These are phyloP conservation scores for Natrix natrix DNA, from an alignment of 2,797 vertebrate species.

Conservation along the genomic window DNA sequence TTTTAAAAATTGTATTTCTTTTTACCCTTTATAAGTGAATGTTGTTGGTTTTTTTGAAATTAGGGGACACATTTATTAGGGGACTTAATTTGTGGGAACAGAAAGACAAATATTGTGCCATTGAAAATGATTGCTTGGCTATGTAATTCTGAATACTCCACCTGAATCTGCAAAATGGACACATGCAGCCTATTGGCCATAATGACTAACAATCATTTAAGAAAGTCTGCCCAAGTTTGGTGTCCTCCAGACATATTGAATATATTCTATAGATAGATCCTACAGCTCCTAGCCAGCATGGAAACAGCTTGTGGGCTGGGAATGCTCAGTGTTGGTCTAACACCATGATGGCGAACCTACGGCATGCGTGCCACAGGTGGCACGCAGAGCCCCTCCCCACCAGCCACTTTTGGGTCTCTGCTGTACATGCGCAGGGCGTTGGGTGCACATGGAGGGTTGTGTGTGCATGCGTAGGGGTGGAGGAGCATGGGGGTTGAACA, in stretches of 20 bases:
- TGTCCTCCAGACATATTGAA: neutral
- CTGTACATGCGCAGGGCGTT: too few species aligned
- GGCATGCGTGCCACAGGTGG: too few species aligned
- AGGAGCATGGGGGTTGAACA: too few species aligned
- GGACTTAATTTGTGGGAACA: neutral
- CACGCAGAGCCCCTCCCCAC: too few species aligned
- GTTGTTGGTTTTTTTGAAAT: neutral
- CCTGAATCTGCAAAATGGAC: neutral
- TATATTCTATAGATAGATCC: neutral
- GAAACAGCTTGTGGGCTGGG: neutral
- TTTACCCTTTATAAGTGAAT: neutral
- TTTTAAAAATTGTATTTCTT: neutral
- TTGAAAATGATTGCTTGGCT: neutral
- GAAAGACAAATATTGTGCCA: neutral
- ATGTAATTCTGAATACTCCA: neutral
- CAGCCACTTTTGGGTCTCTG: too few species aligned
- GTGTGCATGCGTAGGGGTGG: too few species aligned
- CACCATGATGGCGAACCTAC: too few species aligned
- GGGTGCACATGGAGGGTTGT: too few species aligned
- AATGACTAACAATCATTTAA: neutral
- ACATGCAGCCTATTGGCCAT: neutral
- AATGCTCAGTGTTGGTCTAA: neutral
- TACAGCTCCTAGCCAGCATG: neutral
- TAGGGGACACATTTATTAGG: neutral
- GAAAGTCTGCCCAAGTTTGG: neutral